Percentiles rank a stretch among this genome's conserved stretches.
Evolutionary conservation across 2,888 invertebrate genomes (phyloP).

Genomic region (Silvanus unidentatus): DNA sequence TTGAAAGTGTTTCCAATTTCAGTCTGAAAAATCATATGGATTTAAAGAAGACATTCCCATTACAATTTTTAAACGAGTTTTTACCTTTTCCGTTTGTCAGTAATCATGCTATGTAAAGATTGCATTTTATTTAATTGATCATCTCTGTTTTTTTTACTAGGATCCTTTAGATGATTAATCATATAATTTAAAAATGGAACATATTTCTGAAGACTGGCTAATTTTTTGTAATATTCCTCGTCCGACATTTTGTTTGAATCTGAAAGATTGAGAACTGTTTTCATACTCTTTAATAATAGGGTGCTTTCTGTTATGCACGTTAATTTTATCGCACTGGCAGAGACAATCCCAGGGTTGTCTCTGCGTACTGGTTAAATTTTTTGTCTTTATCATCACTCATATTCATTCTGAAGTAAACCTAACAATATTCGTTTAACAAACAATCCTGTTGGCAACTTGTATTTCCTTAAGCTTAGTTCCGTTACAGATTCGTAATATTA

Average conservation of each 20-base stretch:
- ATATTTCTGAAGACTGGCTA: slow-evolving; percentile 62
- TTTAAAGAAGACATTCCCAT: neutral
- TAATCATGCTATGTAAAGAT: slow-evolving; percentile 56
- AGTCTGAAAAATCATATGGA: slow-evolving; percentile 46
- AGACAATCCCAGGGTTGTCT: no score
- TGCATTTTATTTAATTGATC: slow-evolving; percentile 60
- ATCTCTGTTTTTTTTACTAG: slow-evolving; percentile 48
- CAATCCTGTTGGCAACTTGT: no score
- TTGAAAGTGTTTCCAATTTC: slow-evolving; percentile 61
- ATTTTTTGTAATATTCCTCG: slow-evolving; percentile 55
- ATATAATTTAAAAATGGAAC: slow-evolving; percentile 69
- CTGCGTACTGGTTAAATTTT: no score
- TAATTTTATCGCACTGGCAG: no score
- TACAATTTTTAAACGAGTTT: neutral
- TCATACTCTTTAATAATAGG: no score
- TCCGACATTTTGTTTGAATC: slow-evolving; percentile 34
- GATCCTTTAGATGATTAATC: slow-evolving; percentile 58
- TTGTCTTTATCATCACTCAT: no score
- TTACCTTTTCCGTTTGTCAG: slow-evolving; percentile 59
- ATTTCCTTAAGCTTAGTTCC: no score
- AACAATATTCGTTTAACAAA: no score
- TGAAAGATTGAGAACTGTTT: no score
- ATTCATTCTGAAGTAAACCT: no score
- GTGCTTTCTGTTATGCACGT: no score
- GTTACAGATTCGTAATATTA: no score